Base-by-base conservation (phyloP, 92 coral and sea anemone genomes). In the Parazoanthus darwini region DNA sequence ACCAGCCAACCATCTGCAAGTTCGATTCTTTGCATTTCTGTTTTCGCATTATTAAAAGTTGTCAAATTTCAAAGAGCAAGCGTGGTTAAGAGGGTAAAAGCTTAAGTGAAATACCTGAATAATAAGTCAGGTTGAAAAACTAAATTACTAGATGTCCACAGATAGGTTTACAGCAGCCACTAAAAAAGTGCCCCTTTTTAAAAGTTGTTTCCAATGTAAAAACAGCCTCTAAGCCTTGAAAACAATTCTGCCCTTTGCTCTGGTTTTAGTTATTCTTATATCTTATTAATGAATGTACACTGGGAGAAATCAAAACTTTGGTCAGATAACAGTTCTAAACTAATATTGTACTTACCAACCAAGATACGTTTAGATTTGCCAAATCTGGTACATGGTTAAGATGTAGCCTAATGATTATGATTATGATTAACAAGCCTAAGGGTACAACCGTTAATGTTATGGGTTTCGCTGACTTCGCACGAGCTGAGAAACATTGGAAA, bases 101-200 rank as follows among this genome's bases (percentile, higher is more conserved):
- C 77, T 73, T 35, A 73, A 73, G 77, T 25, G 37, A 9, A 73
- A 73, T 73, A 73, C 77, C 77, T 73, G 77, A 73, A 73, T n/a
- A 73, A 73, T 29, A 29, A 29, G 33, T 29, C 33, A 29, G 33
- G 33, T 29, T 29, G 33, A 29, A 29, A 29, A 29, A 73, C 77
- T 73, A 73, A 73, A 73, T 73, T 73, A 73, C 77, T 72, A 72
- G 77, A 72, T 72, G 77, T n/a, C 77, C 77, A 72, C 77, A 72
- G 22, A 72, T 72, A 10, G 77, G 77, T 72, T 72, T 72, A 72
- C 77, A 72, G 77, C 77, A 72, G 77, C 77, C 77, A 72, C 77
- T 72, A 72, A 72, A 72, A 72, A 72, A 72, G 70, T 63, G 70
- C 70, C 70, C 70, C 70, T 63, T 63, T 63, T 63, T 63, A 63